Evolutionary conservation across 2,888 invertebrate genomes (phyloP).

Genomic region (Cepaea hortensis): DNA sequence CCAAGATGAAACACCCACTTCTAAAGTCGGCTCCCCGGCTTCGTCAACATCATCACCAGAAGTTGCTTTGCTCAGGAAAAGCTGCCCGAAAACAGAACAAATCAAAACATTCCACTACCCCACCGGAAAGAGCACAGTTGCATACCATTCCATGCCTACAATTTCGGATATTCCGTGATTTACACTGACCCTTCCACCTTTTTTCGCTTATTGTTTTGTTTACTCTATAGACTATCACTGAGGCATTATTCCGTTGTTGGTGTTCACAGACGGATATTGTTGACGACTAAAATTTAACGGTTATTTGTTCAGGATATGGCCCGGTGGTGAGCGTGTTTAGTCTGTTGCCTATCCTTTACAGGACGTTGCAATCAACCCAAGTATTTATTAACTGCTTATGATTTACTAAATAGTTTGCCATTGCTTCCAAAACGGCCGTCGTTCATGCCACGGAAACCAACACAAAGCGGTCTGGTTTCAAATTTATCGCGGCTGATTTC

Average conservation of each 20-base stretch:
- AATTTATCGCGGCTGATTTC: too few species aligned
- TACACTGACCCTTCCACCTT: background rate
- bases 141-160: conserved; percentile 43
- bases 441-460: too few species aligned
- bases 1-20: background rate
- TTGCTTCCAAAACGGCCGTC: too few species aligned
- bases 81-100: background rate
- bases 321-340: too few species aligned
- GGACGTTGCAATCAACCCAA: too few species aligned
- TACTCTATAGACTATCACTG: background rate
- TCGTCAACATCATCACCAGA: conserved; percentile 33
- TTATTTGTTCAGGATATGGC: too few species aligned
- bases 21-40: conserved; percentile 3
- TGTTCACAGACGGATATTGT: too few species aligned
- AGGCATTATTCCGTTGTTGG: background rate
- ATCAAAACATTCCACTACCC: conserved; percentile 27
- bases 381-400: too few species aligned
- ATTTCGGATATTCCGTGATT: conserved; percentile 32
- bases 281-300: too few species aligned
- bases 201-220: background rate
- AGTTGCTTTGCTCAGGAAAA: conserved; percentile 18
- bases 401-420: too few species aligned
- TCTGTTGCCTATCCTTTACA: too few species aligned
- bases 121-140: conserved; percentile 16
- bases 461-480: too few species aligned